A percentile compares a stretch with the other conserved stretches of the same genome.
Evolutionary conservation across 35 echinoderm and acorn worm genomes (phyloP).

Genomic region (Heliocidaris erythrogramma): DNA sequence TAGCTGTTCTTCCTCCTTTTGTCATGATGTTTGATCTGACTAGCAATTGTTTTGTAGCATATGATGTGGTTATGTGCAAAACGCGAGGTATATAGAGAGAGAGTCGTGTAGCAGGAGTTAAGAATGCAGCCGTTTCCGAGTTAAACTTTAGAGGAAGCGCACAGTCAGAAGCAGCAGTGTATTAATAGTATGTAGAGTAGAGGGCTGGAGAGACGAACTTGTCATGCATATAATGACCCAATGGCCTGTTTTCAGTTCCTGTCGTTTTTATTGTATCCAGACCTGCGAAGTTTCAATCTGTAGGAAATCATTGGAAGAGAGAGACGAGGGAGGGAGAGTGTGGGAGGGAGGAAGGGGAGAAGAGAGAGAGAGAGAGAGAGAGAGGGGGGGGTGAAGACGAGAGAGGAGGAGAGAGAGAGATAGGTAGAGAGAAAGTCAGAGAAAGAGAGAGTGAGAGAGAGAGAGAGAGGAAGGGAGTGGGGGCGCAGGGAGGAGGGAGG

Average conservation of each 20-base stretch:
- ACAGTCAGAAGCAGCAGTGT: neutral
- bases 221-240: conserved; percentile 18
- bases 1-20: neutral
- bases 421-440: neutral
- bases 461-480: neutral
- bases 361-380: neutral
- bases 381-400: neutral
- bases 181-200: conserved; percentile 28
- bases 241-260: conserved; percentile 29
- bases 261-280: conserved; percentile 6
- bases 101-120: neutral
- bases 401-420: neutral
- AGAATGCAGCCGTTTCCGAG: conserved; percentile 21
- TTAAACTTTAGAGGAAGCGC: neutral
- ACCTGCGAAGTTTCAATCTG: neutral
- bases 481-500: neutral
- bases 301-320: conserved; percentile 20
- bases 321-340: neutral
- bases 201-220: neutral
- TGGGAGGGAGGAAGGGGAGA: neutral
- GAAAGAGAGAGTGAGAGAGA: neutral
- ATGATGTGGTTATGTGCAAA: neutral
- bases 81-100: neutral
- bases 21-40: neutral
- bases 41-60: neutral